phyloP scores from a whole-genome alignment of 2,113 vertebrate species.

The Otis tarda region DNA sequence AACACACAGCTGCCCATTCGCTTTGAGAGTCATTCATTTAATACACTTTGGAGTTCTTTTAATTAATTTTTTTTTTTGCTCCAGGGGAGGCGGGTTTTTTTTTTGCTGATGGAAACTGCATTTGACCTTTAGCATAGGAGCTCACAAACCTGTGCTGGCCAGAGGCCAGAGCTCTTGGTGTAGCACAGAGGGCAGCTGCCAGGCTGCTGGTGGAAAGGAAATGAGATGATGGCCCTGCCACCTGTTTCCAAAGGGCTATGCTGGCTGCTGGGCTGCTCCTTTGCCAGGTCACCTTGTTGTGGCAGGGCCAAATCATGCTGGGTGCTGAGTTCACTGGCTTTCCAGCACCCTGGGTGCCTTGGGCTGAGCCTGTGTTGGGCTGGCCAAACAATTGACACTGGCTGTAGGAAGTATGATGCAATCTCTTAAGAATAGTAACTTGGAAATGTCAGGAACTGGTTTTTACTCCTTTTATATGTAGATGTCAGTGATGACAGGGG shows the following conservation, averaged over 20 bases:
- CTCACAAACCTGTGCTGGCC: conserved; percentile 19
- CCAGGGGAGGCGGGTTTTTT: neutral
- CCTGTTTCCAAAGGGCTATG: conserved; percentile 1
- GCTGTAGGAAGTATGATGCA: neutral
- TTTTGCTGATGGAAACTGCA: neutral
- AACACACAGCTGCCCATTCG: neutral
- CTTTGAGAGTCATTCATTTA: neutral
- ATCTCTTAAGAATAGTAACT: conserved; percentile 5
- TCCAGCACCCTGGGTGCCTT: neutral
- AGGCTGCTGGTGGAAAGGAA: conserved; percentile 43
- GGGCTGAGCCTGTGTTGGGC: neutral
- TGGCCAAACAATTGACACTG: neutral
- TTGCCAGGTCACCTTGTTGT: conserved; percentile 38
- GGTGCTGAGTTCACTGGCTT: conserved; percentile 10
- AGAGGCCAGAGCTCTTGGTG: conserved; percentile 12
- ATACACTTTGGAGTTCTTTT: neutral
- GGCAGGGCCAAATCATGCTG: conserved; percentile 4
- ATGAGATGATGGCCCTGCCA: conserved; percentile 9
- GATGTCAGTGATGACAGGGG: neutral
- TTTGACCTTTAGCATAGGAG: neutral
- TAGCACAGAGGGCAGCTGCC: conserved; percentile 9
- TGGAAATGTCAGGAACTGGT: neutral
- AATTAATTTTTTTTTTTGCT: neutral
- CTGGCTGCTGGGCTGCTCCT: neutral
- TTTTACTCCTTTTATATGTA: neutral